These are phyloP conservation scores for Microplitis mediator DNA, from an alignment of 1,140 invertebrate species.

Conservation along the genomic window DNA sequence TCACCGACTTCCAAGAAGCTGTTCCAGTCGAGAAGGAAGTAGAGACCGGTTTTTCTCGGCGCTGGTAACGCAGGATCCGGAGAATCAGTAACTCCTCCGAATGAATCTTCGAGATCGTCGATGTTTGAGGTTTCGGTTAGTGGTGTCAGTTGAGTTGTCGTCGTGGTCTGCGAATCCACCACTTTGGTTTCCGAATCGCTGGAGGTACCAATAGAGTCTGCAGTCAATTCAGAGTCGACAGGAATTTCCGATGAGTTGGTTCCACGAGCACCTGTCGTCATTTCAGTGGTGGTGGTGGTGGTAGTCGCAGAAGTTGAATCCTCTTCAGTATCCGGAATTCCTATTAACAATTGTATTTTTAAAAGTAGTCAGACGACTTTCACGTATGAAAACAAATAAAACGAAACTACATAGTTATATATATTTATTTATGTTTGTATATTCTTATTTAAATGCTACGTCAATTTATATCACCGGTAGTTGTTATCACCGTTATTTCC, in stretches of 20 bases:
- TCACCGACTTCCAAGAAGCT: conserved; percentile 80
- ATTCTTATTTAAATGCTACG: background rate
- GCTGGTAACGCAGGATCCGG: conserved; percentile 68
- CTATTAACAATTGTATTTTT: background rate
- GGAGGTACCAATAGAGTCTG: conserved; percentile 2
- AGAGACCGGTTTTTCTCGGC: conserved; percentile 75
- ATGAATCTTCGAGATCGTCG: conserved; percentile 76
- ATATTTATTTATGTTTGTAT: no score
- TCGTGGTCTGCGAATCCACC: background rate
- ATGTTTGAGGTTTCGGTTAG: conserved; percentile 51
- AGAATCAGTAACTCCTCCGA: conserved; percentile 67
- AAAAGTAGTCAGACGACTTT: background rate
- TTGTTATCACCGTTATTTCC: conserved; percentile 1
- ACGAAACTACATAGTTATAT: background rate
- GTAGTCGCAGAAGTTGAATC: background rate
- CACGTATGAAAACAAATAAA: conserved; percentile 10
- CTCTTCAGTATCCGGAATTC: background rate
- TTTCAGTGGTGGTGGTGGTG: background rate
- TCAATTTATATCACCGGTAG: background rate
- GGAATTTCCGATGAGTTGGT: background rate
- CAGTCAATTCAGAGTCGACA: background rate
- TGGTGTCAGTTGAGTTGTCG: background rate
- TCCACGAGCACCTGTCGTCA: background rate
- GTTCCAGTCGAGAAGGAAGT: conserved; percentile 85
- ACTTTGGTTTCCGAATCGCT: background rate